phyloP scores from a whole-genome alignment of 2,797 vertebrate genomes.

The Arrhamphus sclerolepis region DNA sequence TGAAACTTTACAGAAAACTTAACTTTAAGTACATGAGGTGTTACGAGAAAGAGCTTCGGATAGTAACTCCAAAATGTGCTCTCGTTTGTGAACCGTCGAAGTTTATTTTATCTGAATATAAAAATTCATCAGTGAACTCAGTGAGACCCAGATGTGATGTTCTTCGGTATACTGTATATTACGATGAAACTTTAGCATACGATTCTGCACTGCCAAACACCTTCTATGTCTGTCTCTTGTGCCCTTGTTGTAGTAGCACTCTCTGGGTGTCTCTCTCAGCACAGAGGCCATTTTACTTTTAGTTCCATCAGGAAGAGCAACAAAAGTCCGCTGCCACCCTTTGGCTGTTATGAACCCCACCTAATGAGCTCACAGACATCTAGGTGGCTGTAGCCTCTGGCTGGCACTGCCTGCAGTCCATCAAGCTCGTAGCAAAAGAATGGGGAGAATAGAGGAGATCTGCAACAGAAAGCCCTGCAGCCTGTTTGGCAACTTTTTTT shows the following conservation, averaged over 20 bases:
- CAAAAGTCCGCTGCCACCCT: conserved; percentile 20
- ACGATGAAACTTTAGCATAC: conserved; percentile 64
- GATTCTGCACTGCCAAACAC: conserved; percentile 82
- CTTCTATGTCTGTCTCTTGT: conserved; percentile 71
- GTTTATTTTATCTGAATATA: conserved; percentile 1
- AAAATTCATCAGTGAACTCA: conserved; percentile 7
- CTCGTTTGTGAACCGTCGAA: background rate
- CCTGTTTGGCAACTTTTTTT: conserved; percentile 23
- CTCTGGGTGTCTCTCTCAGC: conserved; percentile 65
- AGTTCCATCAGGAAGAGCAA: conserved; percentile 31
- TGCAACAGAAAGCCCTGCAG: conserved; percentile 37
- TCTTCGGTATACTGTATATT: conserved; percentile 70
- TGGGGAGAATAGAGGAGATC: conserved; percentile 21
- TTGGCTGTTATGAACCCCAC: conserved; percentile 40
- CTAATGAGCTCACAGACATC: conserved; percentile 48
- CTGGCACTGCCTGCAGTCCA: conserved; percentile 28
- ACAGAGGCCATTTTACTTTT: conserved; percentile 59
- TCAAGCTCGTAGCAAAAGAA: conserved; percentile 43
- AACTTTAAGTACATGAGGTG: background rate
- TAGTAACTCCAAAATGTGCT: conserved; percentile 7
- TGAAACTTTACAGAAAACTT: conserved; percentile 8
- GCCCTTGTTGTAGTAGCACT: conserved; percentile 74
- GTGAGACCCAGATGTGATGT: conserved; percentile 65
- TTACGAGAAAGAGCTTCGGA: background rate
- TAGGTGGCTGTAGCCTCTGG: conserved; percentile 28